Conservation (phyloP, 2,797 vertebrate species). For the Enteromius afrohamiltoni region DNA sequence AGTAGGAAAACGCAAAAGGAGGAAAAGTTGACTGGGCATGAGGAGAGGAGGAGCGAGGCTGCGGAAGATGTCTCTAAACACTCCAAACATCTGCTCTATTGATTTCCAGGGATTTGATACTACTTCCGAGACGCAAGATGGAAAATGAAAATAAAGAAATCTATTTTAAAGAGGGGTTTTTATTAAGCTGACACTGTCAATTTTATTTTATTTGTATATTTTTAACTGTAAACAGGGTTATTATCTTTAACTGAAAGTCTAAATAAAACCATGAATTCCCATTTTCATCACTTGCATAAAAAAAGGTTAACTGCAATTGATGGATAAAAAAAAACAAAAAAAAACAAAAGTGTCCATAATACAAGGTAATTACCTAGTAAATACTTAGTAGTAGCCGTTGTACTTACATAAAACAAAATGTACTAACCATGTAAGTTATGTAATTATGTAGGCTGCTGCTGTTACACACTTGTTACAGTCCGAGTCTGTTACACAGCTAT, state of each 20-base stretch:
- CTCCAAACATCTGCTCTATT: constrained; percentile 42
- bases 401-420: too few species aligned
- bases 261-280: too few species aligned
- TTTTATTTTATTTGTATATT: too few species aligned
- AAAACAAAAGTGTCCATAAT: too few species aligned
- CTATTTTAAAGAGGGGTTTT: not conserved
- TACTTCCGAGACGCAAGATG: not conserved
- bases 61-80: constrained; percentile 57
- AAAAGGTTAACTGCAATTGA: not conserved
- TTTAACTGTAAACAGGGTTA: not conserved
- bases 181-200: not conserved
- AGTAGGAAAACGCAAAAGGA: constrained; percentile 42
- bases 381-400: too few species aligned
- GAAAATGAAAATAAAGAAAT: not conserved
- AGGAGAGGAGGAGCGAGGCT: constrained; percentile 53
- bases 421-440: too few species aligned
- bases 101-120: constrained; percentile 30
- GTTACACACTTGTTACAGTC: too few species aligned
- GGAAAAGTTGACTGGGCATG: constrained; percentile 64
- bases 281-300: not conserved
- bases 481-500: too few species aligned
- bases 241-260: not conserved
- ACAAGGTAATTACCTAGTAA: too few species aligned
- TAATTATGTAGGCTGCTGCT: too few species aligned
- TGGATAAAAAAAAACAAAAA: too few species aligned